A percentile compares a stretch with the other conserved stretches of the same genome.
Conservation (phyloP, 2,888 invertebrate species). For the Tromatobia lineatoria region DNA sequence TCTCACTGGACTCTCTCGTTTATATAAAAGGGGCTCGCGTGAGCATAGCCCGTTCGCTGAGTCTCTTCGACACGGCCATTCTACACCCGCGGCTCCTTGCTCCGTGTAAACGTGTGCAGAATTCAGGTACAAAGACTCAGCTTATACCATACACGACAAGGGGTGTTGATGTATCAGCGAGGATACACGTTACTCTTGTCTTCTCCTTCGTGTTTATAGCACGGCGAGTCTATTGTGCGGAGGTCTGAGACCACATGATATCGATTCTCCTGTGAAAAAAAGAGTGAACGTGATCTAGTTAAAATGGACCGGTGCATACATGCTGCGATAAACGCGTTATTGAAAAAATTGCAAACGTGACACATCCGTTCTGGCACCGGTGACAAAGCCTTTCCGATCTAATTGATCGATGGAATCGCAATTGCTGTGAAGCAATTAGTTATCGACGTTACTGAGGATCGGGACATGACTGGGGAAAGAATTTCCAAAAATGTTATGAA, state of each 20-base stretch:
- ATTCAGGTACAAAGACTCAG: conserved; percentile 59
- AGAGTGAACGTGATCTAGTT: background rate
- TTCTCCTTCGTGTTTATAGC: conserved; percentile 11
- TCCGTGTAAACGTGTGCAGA: conserved; percentile 56
- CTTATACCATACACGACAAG: background rate
- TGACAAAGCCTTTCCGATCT: background rate
- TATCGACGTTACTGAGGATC: too few species aligned
- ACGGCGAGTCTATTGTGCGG: conserved; percentile 16
- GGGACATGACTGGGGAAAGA: too few species aligned
- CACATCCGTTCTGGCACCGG: background rate
- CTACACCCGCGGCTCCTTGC: background rate
- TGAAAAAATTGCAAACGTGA: background rate
- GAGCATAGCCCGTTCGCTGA: conserved; percentile 76
- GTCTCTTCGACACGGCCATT: conserved; percentile 20
- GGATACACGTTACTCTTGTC: conserved; percentile 17
- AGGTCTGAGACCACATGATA: background rate
- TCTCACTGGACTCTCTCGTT: conserved; percentile 30
- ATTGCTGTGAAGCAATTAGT: too few species aligned
- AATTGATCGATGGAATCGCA: background rate
- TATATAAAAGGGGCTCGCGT: conserved; percentile 77
- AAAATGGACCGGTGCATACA: background rate
- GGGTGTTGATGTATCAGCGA: conserved; percentile 16
- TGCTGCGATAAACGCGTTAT: background rate
- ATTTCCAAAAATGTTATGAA: too few species aligned
- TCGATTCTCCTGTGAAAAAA: background rate